Base-by-base conservation (phyloP, 2,113 vertebrate species). In the Chaetodon auriga region DNA sequence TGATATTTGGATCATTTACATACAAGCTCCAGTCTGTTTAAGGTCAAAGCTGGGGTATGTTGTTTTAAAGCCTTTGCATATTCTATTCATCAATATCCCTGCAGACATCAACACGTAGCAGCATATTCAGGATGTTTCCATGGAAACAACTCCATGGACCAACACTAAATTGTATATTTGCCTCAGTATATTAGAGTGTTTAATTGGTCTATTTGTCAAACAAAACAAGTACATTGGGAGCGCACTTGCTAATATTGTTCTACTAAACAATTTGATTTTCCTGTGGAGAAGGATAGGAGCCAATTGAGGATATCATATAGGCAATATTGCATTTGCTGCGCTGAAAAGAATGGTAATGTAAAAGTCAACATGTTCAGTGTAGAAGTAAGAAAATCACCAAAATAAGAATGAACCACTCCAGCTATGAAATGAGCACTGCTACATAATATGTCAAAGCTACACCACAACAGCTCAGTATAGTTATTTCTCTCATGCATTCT, bases 181-280 rank as follows among this genome's bases (percentile, higher is more conserved):
- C 55, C 53, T 86, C 30, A 0, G 49, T 65, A 5, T 36, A 63
- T 85, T 58, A 71, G 38, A 21, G 18, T 16, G 36, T 70, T 63
- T 76, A 82, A 70, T 74, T 72, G 70, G 54, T 68, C 35, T 63
- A 16, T 83, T 87, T 87, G 68, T 80, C 75, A 80, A 81, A 76
- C 41, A 70, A 77, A 85, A 38, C 61, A 76, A 14, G 45, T 38
- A 62, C 36, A 65, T 13, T 45, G n/a, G 68, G 51, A 62, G 25
- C 1, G 21, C 10, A 7, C 46, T 68, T 21, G 36, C 61, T 65
- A 46, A 55, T 72, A n/a, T 46, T 63, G 43, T 72, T 25, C 68
- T 3, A 15, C 16, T 12, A 36, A 81, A 66, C 48, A 16, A 11
- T 68, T 76, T 53, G 38, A 72, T 49, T 63, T 82, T 45, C 45